A percentile compares a stretch with the other conserved stretches of the same genome.
phyloP scores from a whole-genome alignment of 2,113 vertebrate species.

The Halichoerus grypus region DNA sequence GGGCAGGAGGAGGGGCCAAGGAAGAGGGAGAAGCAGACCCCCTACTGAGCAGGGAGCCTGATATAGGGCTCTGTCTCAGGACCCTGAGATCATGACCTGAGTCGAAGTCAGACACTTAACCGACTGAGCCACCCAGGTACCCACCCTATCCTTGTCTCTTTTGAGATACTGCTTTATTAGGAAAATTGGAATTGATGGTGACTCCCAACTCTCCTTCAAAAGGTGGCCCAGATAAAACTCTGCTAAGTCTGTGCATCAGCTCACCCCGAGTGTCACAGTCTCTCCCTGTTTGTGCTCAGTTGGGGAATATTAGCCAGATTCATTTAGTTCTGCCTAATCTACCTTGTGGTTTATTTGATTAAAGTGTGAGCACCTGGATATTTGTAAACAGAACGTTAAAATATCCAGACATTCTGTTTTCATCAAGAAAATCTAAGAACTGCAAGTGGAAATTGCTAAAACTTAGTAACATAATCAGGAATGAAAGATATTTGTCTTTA shows the following conservation, averaged over 20 bases:
- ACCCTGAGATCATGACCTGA: neutral
- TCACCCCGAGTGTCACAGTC: neutral
- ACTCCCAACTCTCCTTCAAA: neutral
- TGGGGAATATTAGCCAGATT: conserved; percentile 26
- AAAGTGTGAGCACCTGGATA: conserved; percentile 24
- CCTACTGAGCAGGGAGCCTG: neutral
- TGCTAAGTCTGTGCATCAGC: neutral
- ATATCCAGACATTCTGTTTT: conserved; percentile 50
- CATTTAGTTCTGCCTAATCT: conserved; percentile 3
- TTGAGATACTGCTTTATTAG: neutral
- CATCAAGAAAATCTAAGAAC: conserved; percentile 52
- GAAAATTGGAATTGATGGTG: neutral
- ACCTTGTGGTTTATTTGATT: conserved; percentile 29
- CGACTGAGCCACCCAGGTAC: neutral
- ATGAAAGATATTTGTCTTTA: neutral
- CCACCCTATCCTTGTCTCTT: neutral
- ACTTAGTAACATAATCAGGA: conserved; percentile 23
- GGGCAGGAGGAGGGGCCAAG: neutral
- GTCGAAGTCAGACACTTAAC: neutral
- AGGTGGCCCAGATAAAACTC: neutral
- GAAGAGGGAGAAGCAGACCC: neutral
- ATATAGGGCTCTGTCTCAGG: neutral
- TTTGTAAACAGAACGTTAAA: conserved; percentile 63
- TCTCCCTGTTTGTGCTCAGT: neutral
- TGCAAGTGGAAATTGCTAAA: conserved; percentile 8